A percentile compares a stretch with the other conserved stretches of the same genome.
Evolutionary conservation across 2,888 invertebrate genomes (phyloP).

Genomic region (Standfussiana lucernea): DNA sequence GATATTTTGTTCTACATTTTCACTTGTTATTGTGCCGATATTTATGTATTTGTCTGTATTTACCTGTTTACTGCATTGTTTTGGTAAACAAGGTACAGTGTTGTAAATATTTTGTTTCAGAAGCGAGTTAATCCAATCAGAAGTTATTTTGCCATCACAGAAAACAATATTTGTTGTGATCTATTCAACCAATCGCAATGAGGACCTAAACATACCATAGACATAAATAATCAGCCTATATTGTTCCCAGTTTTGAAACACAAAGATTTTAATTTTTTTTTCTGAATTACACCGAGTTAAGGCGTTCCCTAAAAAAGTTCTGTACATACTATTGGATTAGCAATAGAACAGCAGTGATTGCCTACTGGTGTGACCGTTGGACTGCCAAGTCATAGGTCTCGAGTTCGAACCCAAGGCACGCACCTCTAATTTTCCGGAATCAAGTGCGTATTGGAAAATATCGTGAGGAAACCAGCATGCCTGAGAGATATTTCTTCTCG

Average conservation of each 20-base stretch:
- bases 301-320: neutral
- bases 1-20: neutral
- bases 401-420: no score
- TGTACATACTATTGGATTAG: constrained; percentile 11
- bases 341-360: no score
- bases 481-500: no score
- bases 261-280: neutral
- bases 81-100: neutral
- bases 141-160: neutral
- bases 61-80: neutral
- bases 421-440: no score
- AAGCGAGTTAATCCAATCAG: neutral
- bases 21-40: neutral
- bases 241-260: neutral
- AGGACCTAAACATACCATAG: neutral
- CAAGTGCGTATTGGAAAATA: no score
- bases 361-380: no score
- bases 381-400: no score
- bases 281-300: neutral
- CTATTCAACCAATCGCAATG: neutral
- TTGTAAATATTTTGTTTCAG: constrained; percentile 3
- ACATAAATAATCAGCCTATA: neutral
- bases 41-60: neutral
- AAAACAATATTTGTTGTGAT: neutral
- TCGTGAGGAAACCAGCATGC: no score